Evolutionary conservation across 1,140 invertebrate species (phyloP), one percentile per base, ranked within the genome.

Genomic region (Rhagoletis pomonella): DNA sequence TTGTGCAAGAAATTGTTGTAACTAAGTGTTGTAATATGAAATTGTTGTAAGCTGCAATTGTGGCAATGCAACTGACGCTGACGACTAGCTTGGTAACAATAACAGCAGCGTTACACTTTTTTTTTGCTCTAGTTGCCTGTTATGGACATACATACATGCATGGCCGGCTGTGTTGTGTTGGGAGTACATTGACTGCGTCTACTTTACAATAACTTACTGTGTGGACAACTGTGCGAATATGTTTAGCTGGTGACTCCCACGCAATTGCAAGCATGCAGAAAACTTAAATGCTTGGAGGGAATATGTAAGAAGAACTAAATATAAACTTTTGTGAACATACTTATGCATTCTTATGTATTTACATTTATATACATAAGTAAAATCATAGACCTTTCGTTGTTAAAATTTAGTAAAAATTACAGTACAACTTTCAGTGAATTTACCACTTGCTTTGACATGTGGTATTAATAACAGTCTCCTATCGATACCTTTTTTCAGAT

Each of bases 21-120:
- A 29, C 29, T 29, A 29, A 73, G 67, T 81, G 73, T 55, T 81
- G 73, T 81, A 55, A 81, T 44, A 81, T 81, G 29, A 81, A 81
- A 29, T 12, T 81, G 44, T 73, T 73, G 47, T 81, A 55, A 19
- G 50, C 9, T 81, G 47, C 10, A 29, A 17, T 69, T 69, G 67
- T 44, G 19, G 47, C 47, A n/a, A 44, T 77, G 69, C 69, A 77
- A 77, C 44, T 77, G 69, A 50, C 69, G 5, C 69, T 81, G 73
- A 55, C n/a, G 55, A 50, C 69, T 17, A 29, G 44, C 42, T 44
- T n/a, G 55, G 47, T 47, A 81, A 29, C 47, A 55, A 50, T 17
- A 67, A 39, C 64, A 67, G 5, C 64, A 67, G 5, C 50, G 5
- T 55, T 55, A 7, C 50, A 7, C 10, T 55, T 55, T 55, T 5